Evolutionary conservation across 2,888 invertebrate genomes (phyloP), one percentile per base, ranked within the genome.

Genomic region (Dryobota labecula): DNA sequence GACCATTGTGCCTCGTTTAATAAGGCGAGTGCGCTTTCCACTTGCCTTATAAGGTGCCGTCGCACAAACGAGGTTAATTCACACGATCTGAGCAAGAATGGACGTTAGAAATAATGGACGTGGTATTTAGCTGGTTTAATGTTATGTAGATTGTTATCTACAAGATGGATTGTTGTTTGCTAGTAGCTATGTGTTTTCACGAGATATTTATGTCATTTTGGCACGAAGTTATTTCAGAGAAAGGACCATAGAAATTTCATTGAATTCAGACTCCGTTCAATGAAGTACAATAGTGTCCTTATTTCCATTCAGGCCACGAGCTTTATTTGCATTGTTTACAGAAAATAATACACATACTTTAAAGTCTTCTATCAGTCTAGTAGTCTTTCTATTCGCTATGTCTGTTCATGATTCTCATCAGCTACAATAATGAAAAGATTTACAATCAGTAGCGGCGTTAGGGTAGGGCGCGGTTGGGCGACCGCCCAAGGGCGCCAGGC

Each of bases 61-160:
- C 86, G 85, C 82, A 85, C 88, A 88, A 90, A 90, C 88, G 88
- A 90, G 88, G 87, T 86, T 90, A 90, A 91, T 92, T 92, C 91
- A 91, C 92, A 90, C 89, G 92, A 86, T 86, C 85, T 83, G 64
- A 53, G 61, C 76, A 61, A 77, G 76, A 82, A 80, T 76, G 72
- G 85, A 83, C 62, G 73, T 70, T 83, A 79, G 80, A 84, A 81
- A 74, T 80, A 76, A 73, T 79, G 78, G 85, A 84, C 73, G 68
- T 67, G 85, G 85, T 84, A 83, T 84, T 86, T 86, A 84, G 73
- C 70, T 69, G 60, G 53, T 65, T 76, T 83, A 65, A 83, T 80
- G 76, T 75, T 83, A 73, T 79, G 66, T 82, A 69, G 80, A 80
- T 80, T 66, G 66, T 63, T 83, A 80, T 83, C 80, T 73, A 33